Evolutionary conservation across 1,140 invertebrate species (phyloP).

Genomic region (Pinna nobilis): DNA sequence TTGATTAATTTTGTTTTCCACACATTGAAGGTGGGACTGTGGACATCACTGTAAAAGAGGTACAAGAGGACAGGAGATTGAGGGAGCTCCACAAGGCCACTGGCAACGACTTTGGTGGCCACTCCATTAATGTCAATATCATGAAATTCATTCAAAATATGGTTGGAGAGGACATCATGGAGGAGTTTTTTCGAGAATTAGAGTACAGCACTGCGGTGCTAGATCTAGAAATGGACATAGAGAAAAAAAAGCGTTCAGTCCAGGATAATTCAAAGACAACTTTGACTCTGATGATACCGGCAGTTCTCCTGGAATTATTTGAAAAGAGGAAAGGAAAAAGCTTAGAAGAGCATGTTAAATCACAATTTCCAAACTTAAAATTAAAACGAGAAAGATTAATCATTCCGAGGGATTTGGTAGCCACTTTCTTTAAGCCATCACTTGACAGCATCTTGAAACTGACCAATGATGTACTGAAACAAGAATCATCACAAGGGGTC

Average conservation of each 20-base stretch:
- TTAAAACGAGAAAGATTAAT: not conserved
- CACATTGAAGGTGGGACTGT: slow-evolving; percentile 24
- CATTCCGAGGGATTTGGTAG: not conserved
- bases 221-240: slow-evolving; percentile 24
- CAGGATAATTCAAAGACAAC: not conserved
- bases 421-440: not conserved
- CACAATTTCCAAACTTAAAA: not conserved
- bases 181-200: not conserved
- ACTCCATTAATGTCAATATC: slow-evolving; percentile 3
- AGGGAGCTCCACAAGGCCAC: slow-evolving; percentile 17
- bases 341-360: not conserved
- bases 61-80: not conserved
- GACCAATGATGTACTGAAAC: not conserved
- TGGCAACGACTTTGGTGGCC: slow-evolving; percentile 19
- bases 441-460: not conserved
- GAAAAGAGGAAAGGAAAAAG: too few relatives aligned
- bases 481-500: not conserved
- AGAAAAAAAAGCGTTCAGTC: not conserved
- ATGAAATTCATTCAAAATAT: not conserved
- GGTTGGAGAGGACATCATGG: not conserved
- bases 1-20: not conserved
- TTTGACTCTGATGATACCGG: not conserved
- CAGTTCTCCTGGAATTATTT: not conserved
- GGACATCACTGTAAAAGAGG: slow-evolving; percentile 22
- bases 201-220: not conserved